Evolutionary conservation across 1,140 invertebrate species (phyloP), one percentile per base, ranked within the genome.

Genomic region (Apis cerana): DNA sequence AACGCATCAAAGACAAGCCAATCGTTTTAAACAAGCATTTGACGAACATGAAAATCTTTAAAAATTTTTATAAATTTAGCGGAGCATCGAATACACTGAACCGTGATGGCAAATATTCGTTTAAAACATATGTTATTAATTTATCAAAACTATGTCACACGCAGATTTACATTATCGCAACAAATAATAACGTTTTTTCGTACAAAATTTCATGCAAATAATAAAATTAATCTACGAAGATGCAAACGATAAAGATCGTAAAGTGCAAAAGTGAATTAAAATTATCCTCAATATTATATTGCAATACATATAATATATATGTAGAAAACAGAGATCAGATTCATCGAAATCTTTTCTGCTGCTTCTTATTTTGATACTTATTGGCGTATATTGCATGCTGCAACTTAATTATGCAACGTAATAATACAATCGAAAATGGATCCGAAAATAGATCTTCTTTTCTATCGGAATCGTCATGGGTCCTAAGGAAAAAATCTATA

Each of bases 391-490:
- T 8, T 56, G 23, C 69, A 71, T 27, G 69, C 23, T 71, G 17
- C 50, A 50, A 68, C 12, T 27, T 19, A 27, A 56, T 12, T 17
- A 50, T 56, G 43, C 65, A n/a, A 21, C 43, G 48, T 7, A 4
- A 27, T 8, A 19, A 48, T n/a, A 43, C 21, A 13, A 23, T 68
- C 27, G 58, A 61, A 23, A 50, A 13, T 19, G 15, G 58, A 64
- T 64, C 2, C 17, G 62, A 33, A 19, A 64, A 19, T 67, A 19
- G 15, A 33, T 13, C 11, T 43, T 33, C 23, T 64, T 27, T 58
- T 80, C 68, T 86, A 59, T 43, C 64, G 69, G 74, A 56, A 72
- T 86, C 27, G 27, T 62, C 23, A 48, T 65, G 75, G n/a, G 67
- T 70, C 54, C 52, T 59, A 43, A 56, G 27, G 76, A 75, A n/a